phyloP scores from a whole-genome alignment of 2,888 invertebrate genomes.

The Ferdinandea cuprea region DNA sequence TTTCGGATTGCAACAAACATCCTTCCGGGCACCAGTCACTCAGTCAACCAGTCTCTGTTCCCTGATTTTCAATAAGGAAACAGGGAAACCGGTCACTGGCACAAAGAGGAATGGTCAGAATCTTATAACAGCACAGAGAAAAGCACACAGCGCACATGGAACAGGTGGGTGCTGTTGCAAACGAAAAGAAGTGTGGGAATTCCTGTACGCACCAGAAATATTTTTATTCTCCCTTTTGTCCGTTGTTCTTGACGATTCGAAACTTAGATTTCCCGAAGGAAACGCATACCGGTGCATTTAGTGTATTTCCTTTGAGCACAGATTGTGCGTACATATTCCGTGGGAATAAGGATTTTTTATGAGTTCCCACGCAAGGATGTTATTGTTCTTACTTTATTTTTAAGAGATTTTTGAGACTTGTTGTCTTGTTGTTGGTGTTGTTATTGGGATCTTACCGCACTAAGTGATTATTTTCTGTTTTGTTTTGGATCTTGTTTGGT shows the following conservation, averaged over 20 bases:
- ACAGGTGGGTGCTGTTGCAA: slow-evolving; percentile 72
- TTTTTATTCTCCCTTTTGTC: slow-evolving; percentile 15
- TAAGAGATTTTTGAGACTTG: slow-evolving; percentile 40
- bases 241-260: slow-evolving; percentile 30
- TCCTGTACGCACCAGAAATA: slow-evolving; percentile 53
- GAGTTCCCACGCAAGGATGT: slow-evolving; percentile 79
- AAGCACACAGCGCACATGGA: slow-evolving; percentile 45
- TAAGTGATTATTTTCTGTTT: slow-evolving; percentile 30
- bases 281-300: slow-evolving; percentile 51
- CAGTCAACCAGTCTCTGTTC: slow-evolving; percentile 51
- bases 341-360: slow-evolving; percentile 79
- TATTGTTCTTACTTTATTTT: slow-evolving; percentile 28
- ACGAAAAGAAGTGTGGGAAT: slow-evolving; percentile 71
- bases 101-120: slow-evolving; percentile 45
- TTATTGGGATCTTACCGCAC: background rate
- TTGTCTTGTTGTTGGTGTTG: slow-evolving; percentile 32
- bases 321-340: slow-evolving; percentile 75
- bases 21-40: slow-evolving; percentile 66
- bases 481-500: slow-evolving; percentile 26
- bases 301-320: slow-evolving; percentile 68
- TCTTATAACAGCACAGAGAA: slow-evolving; percentile 8
- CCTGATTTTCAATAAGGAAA: slow-evolving; percentile 71
- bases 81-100: slow-evolving; percentile 68
- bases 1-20: slow-evolving; percentile 68
- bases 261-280: slow-evolving; percentile 67